Percentiles rank a stretch among this genome's conserved stretches.
phyloP scores from a whole-genome alignment of 2,113 vertebrate genomes.

The Geococcyx californianus region DNA sequence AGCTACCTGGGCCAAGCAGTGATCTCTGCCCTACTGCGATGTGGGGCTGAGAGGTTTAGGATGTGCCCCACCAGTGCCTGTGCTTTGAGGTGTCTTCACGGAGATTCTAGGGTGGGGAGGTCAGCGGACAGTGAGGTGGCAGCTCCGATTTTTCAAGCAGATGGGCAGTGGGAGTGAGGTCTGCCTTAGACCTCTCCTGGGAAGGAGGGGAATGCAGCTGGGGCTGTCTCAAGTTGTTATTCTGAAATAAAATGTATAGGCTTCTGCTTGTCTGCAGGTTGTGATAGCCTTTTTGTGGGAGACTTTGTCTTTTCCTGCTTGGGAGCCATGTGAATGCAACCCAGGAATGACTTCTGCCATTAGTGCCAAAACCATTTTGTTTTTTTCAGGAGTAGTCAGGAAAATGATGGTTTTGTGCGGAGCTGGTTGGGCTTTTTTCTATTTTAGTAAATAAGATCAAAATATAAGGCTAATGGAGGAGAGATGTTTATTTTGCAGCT shows the following conservation, averaged over 20 bases:
- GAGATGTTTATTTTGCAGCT: not conserved
- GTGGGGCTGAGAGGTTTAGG: too few relatives aligned
- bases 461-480: not conserved
- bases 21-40: too few relatives aligned
- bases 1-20: too few relatives aligned
- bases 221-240: not conserved
- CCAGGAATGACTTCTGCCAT: not conserved
- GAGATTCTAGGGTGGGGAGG: too few relatives aligned
- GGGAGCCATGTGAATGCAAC: not conserved
- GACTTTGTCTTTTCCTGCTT: not conserved
- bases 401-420: not conserved
- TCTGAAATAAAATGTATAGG: not conserved
- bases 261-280: not conserved
- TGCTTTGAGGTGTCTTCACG: too few relatives aligned
- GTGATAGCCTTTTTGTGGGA: not conserved
- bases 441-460: not conserved
- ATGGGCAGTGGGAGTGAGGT: too few relatives aligned
- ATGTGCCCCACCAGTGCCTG: too few relatives aligned
- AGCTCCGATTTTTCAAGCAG: too few relatives aligned
- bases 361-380: not conserved
- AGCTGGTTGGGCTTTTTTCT: not conserved
- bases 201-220: not conserved
- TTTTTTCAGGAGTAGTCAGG: not conserved
- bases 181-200: too few relatives aligned
- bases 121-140: too few relatives aligned